Percentiles rank a stretch among this genome's conserved stretches.
Conservation (phyloP, 2,888 invertebrate genomes). For the Acanthosepion pharaonis region DNA sequence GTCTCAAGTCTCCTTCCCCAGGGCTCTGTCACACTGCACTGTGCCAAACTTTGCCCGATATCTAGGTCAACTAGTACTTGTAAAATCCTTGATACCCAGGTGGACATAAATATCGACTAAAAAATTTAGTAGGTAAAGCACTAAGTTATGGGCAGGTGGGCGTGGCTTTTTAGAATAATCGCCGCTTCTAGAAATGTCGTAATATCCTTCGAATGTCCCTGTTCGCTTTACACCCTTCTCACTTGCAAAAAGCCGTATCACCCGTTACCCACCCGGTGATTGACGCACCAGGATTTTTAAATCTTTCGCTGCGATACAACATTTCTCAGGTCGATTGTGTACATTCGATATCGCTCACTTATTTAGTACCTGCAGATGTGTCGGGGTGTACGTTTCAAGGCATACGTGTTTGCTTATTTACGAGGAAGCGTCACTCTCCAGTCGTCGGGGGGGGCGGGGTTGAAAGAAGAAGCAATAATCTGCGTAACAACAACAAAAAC, state of each 20-base stretch:
- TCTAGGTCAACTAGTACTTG: not conserved
- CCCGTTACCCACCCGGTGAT: not conserved
- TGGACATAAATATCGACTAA: not conserved
- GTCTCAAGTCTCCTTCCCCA: no score
- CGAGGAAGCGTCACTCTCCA: not conserved
- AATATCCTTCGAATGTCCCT: not conserved
- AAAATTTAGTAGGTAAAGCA: not conserved
- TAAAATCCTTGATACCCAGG: not conserved
- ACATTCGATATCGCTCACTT: slow-evolving; percentile 2
- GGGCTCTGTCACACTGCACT: no score
- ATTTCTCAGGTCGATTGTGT: not conserved
- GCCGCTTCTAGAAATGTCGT: not conserved
- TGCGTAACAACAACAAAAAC: not conserved
- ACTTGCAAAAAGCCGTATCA: not conserved
- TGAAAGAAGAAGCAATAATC: not conserved
- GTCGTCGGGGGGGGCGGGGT: not conserved
- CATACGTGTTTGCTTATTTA: slow-evolving; percentile 7
- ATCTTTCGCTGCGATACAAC: not conserved
- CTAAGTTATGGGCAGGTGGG: not conserved
- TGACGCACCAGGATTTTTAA: not conserved
- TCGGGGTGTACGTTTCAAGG: slow-evolving; percentile 13
- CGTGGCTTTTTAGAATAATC: not conserved
- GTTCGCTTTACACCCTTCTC: not conserved
- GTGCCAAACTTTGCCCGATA: no score
- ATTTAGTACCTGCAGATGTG: slow-evolving; percentile 33